These are phyloP conservation scores for Mythimna impura DNA, from an alignment of 2,888 invertebrate genomes.

Conservation along the genomic window DNA sequence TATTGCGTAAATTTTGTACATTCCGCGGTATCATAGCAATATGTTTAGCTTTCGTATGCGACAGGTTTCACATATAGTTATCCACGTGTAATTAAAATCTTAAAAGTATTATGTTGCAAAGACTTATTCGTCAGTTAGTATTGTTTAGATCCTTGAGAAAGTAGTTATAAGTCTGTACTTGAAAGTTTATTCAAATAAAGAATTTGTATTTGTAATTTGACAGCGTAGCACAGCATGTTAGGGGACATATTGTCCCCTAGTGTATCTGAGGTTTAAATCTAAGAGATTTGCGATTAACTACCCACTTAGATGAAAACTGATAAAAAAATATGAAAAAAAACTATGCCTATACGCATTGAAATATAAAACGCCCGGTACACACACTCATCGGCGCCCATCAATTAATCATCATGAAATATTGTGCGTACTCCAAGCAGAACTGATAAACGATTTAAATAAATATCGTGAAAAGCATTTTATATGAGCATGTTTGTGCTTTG, in stretches of 20 bases:
- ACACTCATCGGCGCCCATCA: conserved; percentile 62
- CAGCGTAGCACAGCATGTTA: too few relatives aligned
- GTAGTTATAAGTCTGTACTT: too few relatives aligned
- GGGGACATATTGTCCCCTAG: too few relatives aligned
- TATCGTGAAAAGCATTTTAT: conserved; percentile 36
- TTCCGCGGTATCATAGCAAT: too few relatives aligned
- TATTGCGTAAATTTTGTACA: too few relatives aligned
- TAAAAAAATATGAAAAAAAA: neutral
- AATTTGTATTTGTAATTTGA: too few relatives aligned
- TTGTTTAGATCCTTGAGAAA: neutral
- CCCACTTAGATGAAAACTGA: too few relatives aligned
- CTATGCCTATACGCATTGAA: neutral
- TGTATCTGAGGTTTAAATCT: too few relatives aligned
- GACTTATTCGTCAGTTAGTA: conserved; percentile 8
- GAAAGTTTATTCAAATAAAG: too few relatives aligned
- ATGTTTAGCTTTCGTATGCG: neutral
- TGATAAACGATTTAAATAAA: conserved; percentile 57
- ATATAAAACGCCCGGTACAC: conserved; percentile 27
- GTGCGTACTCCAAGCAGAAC: conserved; percentile 32
- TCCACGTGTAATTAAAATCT: conserved; percentile 14
- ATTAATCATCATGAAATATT: conserved; percentile 75
- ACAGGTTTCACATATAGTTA: neutral
- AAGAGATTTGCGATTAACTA: too few relatives aligned
- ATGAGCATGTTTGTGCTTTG: conserved; percentile 14
- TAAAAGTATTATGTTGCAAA: too few relatives aligned